Evolutionary conservation across 1,140 invertebrate species (phyloP).

Genomic region (Drosophila mojavensis): DNA sequence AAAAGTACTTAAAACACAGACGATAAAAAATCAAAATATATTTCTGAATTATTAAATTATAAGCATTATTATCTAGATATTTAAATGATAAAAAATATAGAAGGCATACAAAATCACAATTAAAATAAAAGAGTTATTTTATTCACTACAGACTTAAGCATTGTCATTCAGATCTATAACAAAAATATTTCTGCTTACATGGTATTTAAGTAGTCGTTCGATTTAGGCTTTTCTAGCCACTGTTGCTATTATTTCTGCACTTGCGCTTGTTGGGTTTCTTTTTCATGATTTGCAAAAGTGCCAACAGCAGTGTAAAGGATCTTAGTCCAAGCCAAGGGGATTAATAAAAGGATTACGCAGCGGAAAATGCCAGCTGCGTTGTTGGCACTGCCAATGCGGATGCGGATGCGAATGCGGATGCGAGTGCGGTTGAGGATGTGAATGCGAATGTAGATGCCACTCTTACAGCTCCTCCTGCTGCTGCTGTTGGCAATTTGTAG

Average conservation of each 20-base stretch:
- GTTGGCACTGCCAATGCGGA: conserved; percentile 61
- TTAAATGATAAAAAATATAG: too few relatives aligned
- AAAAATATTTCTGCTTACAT: not conserved
- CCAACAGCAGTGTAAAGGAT: conserved; percentile 79
- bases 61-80: too few relatives aligned
- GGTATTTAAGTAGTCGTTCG: conserved; percentile 7
- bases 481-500: conserved; percentile 75
- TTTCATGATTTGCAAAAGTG: conserved; percentile 77
- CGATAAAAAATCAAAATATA: too few relatives aligned
- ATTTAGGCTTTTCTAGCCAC: conserved; percentile 1
- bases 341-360: conserved; percentile 82
- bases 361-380: conserved; percentile 79
- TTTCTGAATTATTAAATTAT: too few relatives aligned
- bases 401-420: conserved; percentile 35
- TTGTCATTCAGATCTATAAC: too few relatives aligned
- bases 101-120: too few relatives aligned
- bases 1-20: too few relatives aligned
- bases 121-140: too few relatives aligned
- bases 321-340: conserved; percentile 76
- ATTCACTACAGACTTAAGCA: too few relatives aligned
- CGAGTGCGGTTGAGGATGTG: not conserved
- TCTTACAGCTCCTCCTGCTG: conserved; percentile 52
- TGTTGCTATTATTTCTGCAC: conserved; percentile 24
- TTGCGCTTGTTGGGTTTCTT: conserved; percentile 52
- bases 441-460: conserved; percentile 31